phyloP scores from a whole-genome alignment of 1,140 invertebrate genomes.

The Bombus terrestris region DNA sequence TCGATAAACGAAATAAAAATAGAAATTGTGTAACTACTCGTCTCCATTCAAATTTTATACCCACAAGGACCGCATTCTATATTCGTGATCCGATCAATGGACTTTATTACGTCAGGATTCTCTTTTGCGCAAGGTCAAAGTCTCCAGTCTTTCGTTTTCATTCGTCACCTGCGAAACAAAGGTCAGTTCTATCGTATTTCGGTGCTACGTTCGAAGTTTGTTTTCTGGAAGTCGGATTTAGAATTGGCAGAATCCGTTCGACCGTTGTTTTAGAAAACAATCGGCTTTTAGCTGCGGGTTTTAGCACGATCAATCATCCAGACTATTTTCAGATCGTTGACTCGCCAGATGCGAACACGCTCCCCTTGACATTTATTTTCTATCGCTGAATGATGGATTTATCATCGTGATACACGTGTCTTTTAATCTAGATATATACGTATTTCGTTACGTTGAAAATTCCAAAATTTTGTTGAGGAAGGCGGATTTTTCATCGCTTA shows the following conservation, averaged over 20 bases:
- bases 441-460: no score
- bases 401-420: no score
- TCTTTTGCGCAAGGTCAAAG: constrained; percentile 31
- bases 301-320: not conserved
- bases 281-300: constrained; percentile 4
- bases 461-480: no score
- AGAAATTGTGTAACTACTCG: not conserved
- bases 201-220: constrained; percentile 17
- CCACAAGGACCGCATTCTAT: constrained; percentile 16
- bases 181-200: constrained; percentile 29
- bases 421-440: not conserved
- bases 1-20: not conserved
- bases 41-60: not conserved
- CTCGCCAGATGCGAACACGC: no score
- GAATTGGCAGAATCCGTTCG: constrained; percentile 21
- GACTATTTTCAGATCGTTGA: constrained; percentile 3
- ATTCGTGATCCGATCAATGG: constrained; percentile 6
- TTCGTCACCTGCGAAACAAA: constrained; percentile 32
- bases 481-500: no score
- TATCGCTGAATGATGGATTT: no score
- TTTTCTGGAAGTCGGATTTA: constrained; percentile 43
- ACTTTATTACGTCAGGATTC: constrained; percentile 2
- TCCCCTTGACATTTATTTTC: not conserved
- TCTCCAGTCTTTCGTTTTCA: constrained; percentile 11
- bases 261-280: constrained; percentile 11